Percentiles rank a stretch among this genome's conserved stretches.
These are phyloP conservation scores for Rhabdomys dilectus DNA, from an alignment of 2,113 vertebrate species.

Conservation along the genomic window DNA sequence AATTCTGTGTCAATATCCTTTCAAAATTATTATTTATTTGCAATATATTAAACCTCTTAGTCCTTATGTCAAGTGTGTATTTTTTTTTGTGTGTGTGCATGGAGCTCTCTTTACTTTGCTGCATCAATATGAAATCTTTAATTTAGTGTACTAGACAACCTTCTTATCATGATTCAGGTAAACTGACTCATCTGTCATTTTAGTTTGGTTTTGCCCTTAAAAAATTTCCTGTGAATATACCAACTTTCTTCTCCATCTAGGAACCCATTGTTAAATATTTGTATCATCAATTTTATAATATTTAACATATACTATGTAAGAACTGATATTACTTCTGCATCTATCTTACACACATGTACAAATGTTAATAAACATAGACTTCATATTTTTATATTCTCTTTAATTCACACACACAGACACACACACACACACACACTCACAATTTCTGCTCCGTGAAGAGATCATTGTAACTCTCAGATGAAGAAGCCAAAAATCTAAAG, in stretches of 20 bases:
- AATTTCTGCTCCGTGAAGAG: neutral
- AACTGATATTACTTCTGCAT: neutral
- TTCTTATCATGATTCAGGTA: neutral
- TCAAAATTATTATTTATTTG: constrained; percentile 1
- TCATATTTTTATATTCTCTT: neutral
- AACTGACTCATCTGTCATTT: neutral
- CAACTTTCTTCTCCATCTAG: neutral
- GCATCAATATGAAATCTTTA: neutral
- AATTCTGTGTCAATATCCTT: constrained; percentile 4
- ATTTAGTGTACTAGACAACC: neutral
- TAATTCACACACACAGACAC: neutral
- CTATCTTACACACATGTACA: neutral
- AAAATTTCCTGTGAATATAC: neutral
- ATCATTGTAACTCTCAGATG: neutral
- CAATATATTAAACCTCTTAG: constrained; percentile 15
- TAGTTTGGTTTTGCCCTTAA: neutral
- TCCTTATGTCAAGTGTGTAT: neutral
- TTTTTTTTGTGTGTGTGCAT: neutral
- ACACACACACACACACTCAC: neutral
- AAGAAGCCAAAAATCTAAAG: neutral
- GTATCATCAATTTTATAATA: neutral
- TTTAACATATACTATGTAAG: neutral
- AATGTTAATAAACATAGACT: neutral
- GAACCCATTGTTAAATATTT: neutral
- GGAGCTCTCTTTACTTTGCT: neutral